Percentiles rank a stretch among this genome's conserved stretches.
Conservation (phyloP, 2,888 invertebrate species). For the Labia minor region DNA sequence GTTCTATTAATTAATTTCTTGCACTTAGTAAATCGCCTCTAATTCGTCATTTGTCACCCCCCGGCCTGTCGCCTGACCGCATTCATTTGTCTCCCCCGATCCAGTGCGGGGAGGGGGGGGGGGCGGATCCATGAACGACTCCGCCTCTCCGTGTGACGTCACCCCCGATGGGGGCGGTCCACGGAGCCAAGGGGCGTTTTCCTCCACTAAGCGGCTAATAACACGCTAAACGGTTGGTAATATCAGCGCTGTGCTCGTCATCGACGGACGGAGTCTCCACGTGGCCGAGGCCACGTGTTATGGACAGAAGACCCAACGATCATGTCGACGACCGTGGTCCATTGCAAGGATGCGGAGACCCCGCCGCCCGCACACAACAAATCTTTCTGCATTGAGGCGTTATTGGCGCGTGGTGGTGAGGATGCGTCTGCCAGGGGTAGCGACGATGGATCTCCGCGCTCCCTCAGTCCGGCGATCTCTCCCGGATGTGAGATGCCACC, state of each 20-base stretch:
- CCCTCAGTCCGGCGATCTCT: slow-evolving; percentile 66
- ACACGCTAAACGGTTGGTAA: background rate
- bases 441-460: slow-evolving; percentile 22
- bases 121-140: background rate
- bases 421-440: background rate
- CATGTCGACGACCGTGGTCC: background rate
- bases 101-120: no score
- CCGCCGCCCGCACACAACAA: slow-evolving; percentile 41
- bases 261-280: background rate
- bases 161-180: background rate
- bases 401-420: slow-evolving; percentile 46
- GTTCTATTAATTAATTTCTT: slow-evolving; percentile 13
- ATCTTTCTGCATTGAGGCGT: slow-evolving; percentile 83
- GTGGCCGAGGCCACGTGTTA: background rate
- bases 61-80: slow-evolving; percentile 4
- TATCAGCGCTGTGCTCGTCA: slow-evolving; percentile 4
- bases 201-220: slow-evolving; percentile 1
- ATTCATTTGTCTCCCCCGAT: background rate
- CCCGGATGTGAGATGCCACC: slow-evolving; percentile 62
- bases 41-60: slow-evolving; percentile 13
- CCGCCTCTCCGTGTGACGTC: background rate
- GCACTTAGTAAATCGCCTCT: slow-evolving; percentile 13
- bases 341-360: background rate
- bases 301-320: background rate
- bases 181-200: background rate